phyloP scores from a whole-genome alignment of 2,113 vertebrate species.

The Mohoua ochrocephala region DNA sequence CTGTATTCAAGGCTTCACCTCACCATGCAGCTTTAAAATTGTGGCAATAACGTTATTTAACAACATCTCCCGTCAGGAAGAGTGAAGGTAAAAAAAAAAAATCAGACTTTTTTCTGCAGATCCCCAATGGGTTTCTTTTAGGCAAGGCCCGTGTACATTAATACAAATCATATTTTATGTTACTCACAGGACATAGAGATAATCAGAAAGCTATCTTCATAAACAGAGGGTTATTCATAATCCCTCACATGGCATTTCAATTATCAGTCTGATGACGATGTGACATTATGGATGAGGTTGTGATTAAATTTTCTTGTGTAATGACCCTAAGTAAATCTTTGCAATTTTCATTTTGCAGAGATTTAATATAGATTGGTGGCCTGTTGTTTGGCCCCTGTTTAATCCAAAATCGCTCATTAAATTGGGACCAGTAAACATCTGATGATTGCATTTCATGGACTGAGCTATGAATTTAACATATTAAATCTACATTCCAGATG shows the following conservation, averaged over 20 bases:
- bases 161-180: slow-evolving; percentile 71
- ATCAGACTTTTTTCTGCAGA: not conserved
- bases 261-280: slow-evolving; percentile 65
- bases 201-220: slow-evolving; percentile 78
- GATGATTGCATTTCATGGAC: slow-evolving; percentile 77
- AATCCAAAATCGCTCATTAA: slow-evolving; percentile 89
- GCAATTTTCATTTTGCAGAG: slow-evolving; percentile 96
- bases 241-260: slow-evolving; percentile 75
- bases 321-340: slow-evolving; percentile 90
- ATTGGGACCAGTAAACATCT: slow-evolving; percentile 80
- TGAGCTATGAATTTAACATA: slow-evolving; percentile 69
- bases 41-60: not conserved
- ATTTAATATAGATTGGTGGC: slow-evolving; percentile 93
- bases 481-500: slow-evolving; percentile 72
- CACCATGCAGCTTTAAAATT: not conserved
- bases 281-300: slow-evolving; percentile 71
- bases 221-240: slow-evolving; percentile 82
- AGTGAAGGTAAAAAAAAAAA: not conserved
- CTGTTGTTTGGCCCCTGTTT: slow-evolving; percentile 79
- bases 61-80: not conserved
- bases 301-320: slow-evolving; percentile 88
- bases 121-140: not conserved
- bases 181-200: slow-evolving; percentile 67
- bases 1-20: not conserved
- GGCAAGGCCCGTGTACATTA: slow-evolving; percentile 35